Conservation (phyloP, 2,797 vertebrate genomes). For the Rousettus madagascariensis region DNA sequence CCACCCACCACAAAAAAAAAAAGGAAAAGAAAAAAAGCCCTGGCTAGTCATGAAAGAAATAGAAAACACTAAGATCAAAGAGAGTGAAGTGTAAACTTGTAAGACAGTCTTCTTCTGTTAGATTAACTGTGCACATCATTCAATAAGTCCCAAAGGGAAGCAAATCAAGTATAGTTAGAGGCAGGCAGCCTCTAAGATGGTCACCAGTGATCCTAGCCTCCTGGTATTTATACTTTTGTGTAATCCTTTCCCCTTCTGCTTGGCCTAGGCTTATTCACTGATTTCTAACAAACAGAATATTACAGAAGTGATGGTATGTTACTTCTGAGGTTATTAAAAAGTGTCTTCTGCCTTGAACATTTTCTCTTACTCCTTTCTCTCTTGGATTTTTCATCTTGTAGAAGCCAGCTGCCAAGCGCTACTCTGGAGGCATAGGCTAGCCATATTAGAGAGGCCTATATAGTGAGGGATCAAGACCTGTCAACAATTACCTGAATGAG, state of each 20-base stretch:
- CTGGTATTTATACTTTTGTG: neutral
- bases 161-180: neutral
- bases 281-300: neutral
- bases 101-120: neutral
- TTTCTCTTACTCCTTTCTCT: neutral
- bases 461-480: neutral
- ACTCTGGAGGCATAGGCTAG: neutral
- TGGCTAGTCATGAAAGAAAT: constrained; percentile 30
- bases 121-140: neutral
- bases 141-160: neutral
- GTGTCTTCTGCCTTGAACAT: neutral
- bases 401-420: neutral
- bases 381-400: neutral
- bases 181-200: neutral
- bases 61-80: constrained; percentile 14
- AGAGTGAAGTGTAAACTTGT: neutral
- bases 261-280: neutral
- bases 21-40: neutral
- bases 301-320: neutral
- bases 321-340: constrained; percentile 4
- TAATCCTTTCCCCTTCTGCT: neutral
- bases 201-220: neutral
- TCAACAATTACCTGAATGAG: constrained; percentile 1
- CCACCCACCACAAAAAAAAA: neutral
- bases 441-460: neutral